Evolutionary conservation across 2,113 vertebrate genomes (phyloP), one percentile per base, ranked within the genome.

Genomic region (Cnemophilus loriae): DNA sequence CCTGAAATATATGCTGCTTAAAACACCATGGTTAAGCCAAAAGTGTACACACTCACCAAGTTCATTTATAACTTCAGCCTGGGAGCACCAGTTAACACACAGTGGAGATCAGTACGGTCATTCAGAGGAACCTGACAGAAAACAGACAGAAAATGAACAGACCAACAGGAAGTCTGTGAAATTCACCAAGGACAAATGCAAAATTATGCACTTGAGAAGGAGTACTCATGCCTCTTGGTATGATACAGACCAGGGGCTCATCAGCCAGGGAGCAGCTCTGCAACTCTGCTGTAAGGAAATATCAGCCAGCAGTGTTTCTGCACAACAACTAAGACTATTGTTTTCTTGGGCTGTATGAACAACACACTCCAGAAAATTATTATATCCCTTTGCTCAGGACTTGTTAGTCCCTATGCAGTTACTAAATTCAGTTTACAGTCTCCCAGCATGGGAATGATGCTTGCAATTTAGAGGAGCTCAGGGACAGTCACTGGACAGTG

Each of bases 401-500:
- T 53, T 86, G 1, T 42, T 61, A 63, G 27, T 56, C 14, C 5
- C 23, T 59, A 7, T 7, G 16, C 10, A 7, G 8, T 30, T 71
- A 59, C 4, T 9, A 55, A 47, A 73, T 49, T 49, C 10, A 49
- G 10, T 63, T 84, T 84, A 41, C n/a, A 26, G 37, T 37, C 22
- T 84, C 12, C 15, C 18, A 79, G 10, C 18, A 64, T 1, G 1
- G 32, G 21, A 79, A 37, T 20, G 15, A 10, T 24, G 11, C 22
- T 71, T 53, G 35, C 7, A 78, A 10, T 53, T 37, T 61, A 32
- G 13, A 42, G 30, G 3, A 59, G 22, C 7, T 70, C 37, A 44
- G 17, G 22, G 18, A 3, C 0, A 0, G 11, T 15, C 21, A 76
- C 14, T 32, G 4, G 11, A 19, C 16, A 32, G 13, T 14, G 24